phyloP scores from a whole-genome alignment of 2,888 invertebrate genomes.

The Choreutis nemorana region DNA sequence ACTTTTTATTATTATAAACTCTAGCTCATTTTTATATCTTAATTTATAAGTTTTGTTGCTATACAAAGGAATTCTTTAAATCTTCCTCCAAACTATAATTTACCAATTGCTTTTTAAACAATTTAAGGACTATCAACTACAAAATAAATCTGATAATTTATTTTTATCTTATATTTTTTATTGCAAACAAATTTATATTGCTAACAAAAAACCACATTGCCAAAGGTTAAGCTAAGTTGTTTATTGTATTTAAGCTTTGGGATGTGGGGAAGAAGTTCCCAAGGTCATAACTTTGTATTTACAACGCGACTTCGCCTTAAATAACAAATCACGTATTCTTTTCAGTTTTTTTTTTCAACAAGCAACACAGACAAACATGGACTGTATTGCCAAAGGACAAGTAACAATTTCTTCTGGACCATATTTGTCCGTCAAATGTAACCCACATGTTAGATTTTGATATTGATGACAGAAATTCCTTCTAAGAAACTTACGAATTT shows the following conservation, averaged over 20 bases:
- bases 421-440: neutral
- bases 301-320: conserved; percentile 19
- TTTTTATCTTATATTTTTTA: no score
- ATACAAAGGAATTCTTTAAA: no score
- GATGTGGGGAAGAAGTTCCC: conserved; percentile 38
- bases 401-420: conserved; percentile 7
- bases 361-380: neutral
- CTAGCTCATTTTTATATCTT: no score
- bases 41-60: no score
- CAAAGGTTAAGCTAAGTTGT: conserved; percentile 28
- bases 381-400: neutral
- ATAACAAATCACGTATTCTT: conserved; percentile 36
- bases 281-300: conserved; percentile 46
- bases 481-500: conserved; percentile 30
- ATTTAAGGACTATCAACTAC: no score
- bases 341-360: no score
- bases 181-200: no score
- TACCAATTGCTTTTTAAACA: no score
- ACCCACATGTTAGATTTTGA: conserved; percentile 12
- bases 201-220: conserved; percentile 30
- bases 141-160: no score
- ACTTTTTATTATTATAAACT: no score
- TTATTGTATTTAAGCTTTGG: conserved; percentile 27
- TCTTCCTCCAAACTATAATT: no score
- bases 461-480: conserved; percentile 24